Evolutionary conservation across 2,888 invertebrate species (phyloP), one percentile per base, ranked within the genome.

Genomic region (Mimachlamys varia): DNA sequence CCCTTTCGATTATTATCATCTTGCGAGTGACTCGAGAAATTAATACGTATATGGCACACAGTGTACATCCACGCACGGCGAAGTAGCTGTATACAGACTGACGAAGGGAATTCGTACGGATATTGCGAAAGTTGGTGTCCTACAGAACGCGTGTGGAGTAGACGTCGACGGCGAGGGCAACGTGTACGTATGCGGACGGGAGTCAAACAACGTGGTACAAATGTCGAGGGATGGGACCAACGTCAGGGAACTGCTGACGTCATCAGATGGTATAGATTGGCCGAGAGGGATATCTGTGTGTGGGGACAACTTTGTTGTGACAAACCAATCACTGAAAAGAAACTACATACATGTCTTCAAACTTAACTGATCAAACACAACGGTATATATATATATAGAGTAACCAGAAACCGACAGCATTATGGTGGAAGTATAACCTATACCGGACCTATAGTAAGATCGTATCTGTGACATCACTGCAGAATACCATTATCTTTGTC

Each of bases 161-260:
- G 62, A 62, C n/a, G 62, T 62, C 22, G 62, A 62, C 62, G 22
- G 62, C 7, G 62, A 62, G 1, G 62, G 62, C n/a, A 62, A 62
- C n/a, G n/a, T 62, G 22, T 62, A 62, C 62, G 62, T 62, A 22
- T 62, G 62, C n/a, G 62, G 62, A 10, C 17, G 62, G 22, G 62
- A 0, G n/a, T 62, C 62, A 17, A 62, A 62, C 22, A 62, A 62
- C n/a, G 62, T 62, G n/a, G n/a, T 62, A n/a, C 62, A 62, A 22
- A 62, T 62, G 62, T 22, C 62, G 7, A n/a, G 2, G 7, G 62
- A 62, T 22, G 62, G 62, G 7, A 22, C 0, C 7, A 0, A 62
- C 62, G 62, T 62, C n/a, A 62, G 22, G 10, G 62, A 62, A 22
- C 62, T 62, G 62, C 62, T 62, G 62, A 62, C 62, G 62, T 62